Base-by-base conservation (phyloP, 2,113 vertebrate species). In the Speoplatyrhinus poulsoni region DNA sequence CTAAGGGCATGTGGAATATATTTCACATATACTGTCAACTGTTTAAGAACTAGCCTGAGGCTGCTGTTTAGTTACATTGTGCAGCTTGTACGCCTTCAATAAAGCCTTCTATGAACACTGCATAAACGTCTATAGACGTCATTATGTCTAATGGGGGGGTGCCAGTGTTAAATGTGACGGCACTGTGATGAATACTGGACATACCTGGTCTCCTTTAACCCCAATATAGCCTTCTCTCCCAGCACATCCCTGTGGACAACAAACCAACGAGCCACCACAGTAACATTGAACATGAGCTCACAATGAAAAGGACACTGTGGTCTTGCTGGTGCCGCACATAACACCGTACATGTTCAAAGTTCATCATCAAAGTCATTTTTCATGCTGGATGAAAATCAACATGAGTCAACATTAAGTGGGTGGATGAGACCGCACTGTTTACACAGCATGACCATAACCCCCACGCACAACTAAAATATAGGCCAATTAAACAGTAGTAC, bases 151-250 rank as follows among this genome's bases (percentile, higher is more conserved):
- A 41, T 41, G 4, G 7, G 7, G 36, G 36, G 36, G 4, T 41
- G 36, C 36, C 36, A 41, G 36, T 41, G 36, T 41, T 8, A 41
- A 41, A 41, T 41, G 6, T 41, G 36, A 41, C 6, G 7, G 7
- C 4, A 41, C 36, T 54, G 47, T 6, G 6, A 11, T 15, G 12
- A 67, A 10, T 8, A 13, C 12, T 8, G 13, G 6, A 32, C 49
- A 61, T 2, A 95, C 94, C 88, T 93, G 93, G 67, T 94, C 91
- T 63, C 94, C 94, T 82, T 94, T 94, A 52, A 92, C 86, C 58
- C 94, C 94, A 73, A 77, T 16, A 63, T 82, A 84, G 1, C 94
- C 94, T 19, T 89, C 85, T 69, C 72, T 89, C 47, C 94, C 94
- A 15, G 82, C 85, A 80, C 93, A 94, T 10, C 94, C 94, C 94